Base-by-base conservation (phyloP, 1,140 invertebrate species). In the Musca vetustissima region DNA sequence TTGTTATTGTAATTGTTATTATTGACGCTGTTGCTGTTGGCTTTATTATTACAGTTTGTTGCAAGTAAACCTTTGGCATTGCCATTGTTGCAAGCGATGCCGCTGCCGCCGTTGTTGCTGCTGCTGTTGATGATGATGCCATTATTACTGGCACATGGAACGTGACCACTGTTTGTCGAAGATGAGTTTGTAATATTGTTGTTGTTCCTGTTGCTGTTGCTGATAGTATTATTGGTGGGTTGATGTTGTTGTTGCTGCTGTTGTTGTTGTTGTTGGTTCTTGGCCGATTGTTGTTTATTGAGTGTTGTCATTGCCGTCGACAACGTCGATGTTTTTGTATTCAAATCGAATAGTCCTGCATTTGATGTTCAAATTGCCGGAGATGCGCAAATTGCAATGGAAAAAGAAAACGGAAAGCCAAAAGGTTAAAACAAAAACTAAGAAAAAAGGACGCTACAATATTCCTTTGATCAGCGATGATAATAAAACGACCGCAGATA, bases 1-100 rank as follows among this genome's bases (percentile, higher is more conserved):
- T 13, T 53, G 69, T 49, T 73, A 70, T 49, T 71, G 69, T 24
- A 50, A 67, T 64, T 65, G 53, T 47, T 64, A 49, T 55, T 61
- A 21, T 47, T 65, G 55, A 24, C 64, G 47, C 22, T 73, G 73
- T 25, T 70, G 19, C 28, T 28, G 25, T 59, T 59, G 24, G 25
- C 28, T 15, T 59, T 28, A 17, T 59, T 59, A 59, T 59, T 59
- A 28, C 15, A 14, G 25, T 28, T 17, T 15, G 25, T 28, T n/a
- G 14, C 13, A 59, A 15, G 25, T 28, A n/a, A 22, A 22, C 49
- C 17, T 52, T 52, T 52, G 49, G 21, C 17, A 52, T 52, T 21
- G 49, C 21, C 17, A 14, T 52, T 52, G 49, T 52, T 52, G 49
- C 49, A 19, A n/a, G 9, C 48, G 17, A 4, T 73, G 69, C 13